Percentiles rank a stretch among this genome's conserved stretches.
Evolutionary conservation across 1,140 invertebrate species (phyloP).

Genomic region (Bombus superbus): DNA sequence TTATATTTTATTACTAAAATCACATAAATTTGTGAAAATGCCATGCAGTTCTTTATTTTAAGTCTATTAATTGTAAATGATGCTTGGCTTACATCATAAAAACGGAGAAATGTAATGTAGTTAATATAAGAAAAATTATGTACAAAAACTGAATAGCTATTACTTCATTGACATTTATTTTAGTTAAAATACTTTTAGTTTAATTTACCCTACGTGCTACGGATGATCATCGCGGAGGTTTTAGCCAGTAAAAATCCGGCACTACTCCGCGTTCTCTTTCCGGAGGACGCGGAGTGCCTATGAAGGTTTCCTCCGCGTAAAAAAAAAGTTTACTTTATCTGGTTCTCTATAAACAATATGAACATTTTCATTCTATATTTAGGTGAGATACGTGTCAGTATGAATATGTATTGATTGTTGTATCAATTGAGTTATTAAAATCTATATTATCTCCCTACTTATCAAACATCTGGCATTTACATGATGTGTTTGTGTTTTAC

Average conservation of each 20-base stretch:
- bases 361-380: background rate
- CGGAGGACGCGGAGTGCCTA: too few species aligned
- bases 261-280: too few species aligned
- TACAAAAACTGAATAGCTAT: background rate
- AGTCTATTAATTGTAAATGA: background rate
- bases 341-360: background rate
- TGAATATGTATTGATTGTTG: background rate
- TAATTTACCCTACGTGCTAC: background rate
- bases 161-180: slow-evolving; percentile 2
- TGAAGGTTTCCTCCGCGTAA: too few species aligned
- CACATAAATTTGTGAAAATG: slow-evolving; percentile 26
- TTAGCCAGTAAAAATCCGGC: too few species aligned
- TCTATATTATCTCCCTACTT: background rate
- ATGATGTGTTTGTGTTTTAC: slow-evolving; percentile 12
- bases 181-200: background rate
- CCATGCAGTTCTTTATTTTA: slow-evolving; percentile 24
- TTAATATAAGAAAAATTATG: background rate
- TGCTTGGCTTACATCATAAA: background rate
- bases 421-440: background rate
- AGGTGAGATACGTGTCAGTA: background rate
- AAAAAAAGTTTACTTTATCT: background rate
- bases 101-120: background rate
- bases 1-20: slow-evolving; percentile 9
- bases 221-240: too few species aligned
- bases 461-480: slow-evolving; percentile 32